phyloP scores from a whole-genome alignment of 2,113 vertebrate species.

The Gymnarchus niloticus region DNA sequence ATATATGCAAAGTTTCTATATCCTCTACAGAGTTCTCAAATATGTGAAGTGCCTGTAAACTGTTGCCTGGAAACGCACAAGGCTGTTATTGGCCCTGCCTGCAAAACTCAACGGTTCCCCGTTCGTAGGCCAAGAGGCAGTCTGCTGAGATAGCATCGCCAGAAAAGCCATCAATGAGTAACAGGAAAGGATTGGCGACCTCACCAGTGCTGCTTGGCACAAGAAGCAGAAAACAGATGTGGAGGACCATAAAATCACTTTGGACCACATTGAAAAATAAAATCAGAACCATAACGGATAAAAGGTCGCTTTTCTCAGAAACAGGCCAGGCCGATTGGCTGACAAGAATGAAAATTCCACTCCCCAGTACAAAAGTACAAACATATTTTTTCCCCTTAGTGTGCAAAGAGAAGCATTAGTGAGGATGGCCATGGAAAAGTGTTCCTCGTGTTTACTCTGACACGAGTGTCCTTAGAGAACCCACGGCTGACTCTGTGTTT shows the following conservation, averaged over 20 bases:
- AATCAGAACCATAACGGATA: background rate
- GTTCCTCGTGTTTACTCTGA: background rate
- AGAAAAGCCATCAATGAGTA: constrained; percentile 21
- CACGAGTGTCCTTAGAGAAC: constrained; percentile 14
- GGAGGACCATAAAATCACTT: constrained; percentile 17
- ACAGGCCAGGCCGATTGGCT: background rate
- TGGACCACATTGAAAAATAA: background rate
- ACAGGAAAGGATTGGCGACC: constrained; percentile 19
- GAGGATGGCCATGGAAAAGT: background rate
- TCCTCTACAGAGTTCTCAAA: background rate
- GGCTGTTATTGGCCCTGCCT: constrained; percentile 6
- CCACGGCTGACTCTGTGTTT: constrained; percentile 18
- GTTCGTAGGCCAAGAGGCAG: background rate
- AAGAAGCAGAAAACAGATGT: constrained; percentile 28
- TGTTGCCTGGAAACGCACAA: background rate
- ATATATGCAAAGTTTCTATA: background rate
- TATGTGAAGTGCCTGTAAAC: background rate
- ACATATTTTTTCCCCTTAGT: background rate
- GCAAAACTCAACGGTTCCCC: background rate
- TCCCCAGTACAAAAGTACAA: constrained; percentile 2
- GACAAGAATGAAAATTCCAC: background rate
- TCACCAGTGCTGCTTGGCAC: constrained; percentile 3
- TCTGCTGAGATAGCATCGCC: constrained; percentile 17
- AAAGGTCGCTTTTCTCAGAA: background rate
- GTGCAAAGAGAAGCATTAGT: background rate